These are phyloP conservation scores for Penaeus chinensis DNA, from an alignment of 1,140 invertebrate genomes.

Conservation along the genomic window DNA sequence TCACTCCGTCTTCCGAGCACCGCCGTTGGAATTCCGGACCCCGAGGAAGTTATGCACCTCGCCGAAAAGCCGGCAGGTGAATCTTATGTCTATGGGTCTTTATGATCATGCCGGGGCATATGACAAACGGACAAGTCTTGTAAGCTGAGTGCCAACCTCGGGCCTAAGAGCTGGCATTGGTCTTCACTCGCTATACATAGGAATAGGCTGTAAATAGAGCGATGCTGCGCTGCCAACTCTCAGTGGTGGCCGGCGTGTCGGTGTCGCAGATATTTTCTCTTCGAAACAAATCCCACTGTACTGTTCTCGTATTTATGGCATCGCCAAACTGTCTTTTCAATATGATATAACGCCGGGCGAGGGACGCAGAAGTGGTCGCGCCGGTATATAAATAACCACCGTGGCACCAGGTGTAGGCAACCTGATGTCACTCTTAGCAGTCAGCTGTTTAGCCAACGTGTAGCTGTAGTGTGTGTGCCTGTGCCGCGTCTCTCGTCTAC, in stretches of 20 bases:
- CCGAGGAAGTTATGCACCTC: not conserved
- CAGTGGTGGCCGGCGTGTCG: not conserved
- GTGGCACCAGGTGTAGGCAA: slow-evolving; percentile 46
- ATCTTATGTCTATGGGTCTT: no score
- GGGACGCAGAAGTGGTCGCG: slow-evolving; percentile 9
- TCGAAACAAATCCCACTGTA: no score
- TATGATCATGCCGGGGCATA: slow-evolving; percentile 2
- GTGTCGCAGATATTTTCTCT: not conserved
- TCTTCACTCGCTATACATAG: slow-evolving; percentile 53
- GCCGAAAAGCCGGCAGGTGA: not conserved
- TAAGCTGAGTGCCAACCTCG: slow-evolving; percentile 49
- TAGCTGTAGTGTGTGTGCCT: slow-evolving; percentile 56
- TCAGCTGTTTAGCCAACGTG: slow-evolving; percentile 57
- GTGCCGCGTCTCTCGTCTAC: slow-evolving; percentile 48
- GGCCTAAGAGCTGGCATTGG: slow-evolving; percentile 47
- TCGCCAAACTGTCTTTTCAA: no score
- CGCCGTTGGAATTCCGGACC: no score
- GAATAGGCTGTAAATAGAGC: slow-evolving; percentile 51
- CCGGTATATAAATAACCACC: slow-evolving; percentile 17
- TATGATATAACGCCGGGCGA: not conserved
- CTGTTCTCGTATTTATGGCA: no score
- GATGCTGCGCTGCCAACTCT: slow-evolving; percentile 40
- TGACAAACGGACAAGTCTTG: slow-evolving; percentile 38
- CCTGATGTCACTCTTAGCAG: slow-evolving; percentile 55
- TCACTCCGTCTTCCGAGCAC: no score